Percentiles rank a stretch among this genome's conserved stretches.
Evolutionary conservation across 2,113 vertebrate genomes (phyloP).

Genomic region (Oreochromis spilurus): DNA sequence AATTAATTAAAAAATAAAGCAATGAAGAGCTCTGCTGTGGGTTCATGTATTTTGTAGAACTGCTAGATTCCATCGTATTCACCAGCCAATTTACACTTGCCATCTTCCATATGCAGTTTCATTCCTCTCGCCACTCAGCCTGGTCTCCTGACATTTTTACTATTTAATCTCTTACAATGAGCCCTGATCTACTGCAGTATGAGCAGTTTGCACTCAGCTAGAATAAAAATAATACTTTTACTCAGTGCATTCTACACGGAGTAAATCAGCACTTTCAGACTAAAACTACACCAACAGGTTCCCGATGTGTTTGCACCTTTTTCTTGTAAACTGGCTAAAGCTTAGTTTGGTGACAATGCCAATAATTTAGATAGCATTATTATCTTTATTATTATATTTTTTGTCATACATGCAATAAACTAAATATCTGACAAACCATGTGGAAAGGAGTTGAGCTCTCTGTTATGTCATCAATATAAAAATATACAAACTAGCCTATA

Average conservation of each 20-base stretch:
- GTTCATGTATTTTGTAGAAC: slow-evolving; percentile 67
- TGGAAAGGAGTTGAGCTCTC: not conserved
- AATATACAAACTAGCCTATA: fast-evolving
- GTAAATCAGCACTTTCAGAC: not conserved
- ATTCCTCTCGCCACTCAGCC: slow-evolving; percentile 30
- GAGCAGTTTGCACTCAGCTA: not conserved
- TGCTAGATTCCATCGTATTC: slow-evolving; percentile 1
- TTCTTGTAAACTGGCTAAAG: not conserved
- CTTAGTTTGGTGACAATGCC: not conserved
- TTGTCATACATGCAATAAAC: not conserved
- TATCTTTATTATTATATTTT: not conserved
- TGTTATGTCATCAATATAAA: not conserved
- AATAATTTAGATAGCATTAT: not conserved
- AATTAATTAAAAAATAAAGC: not conserved
- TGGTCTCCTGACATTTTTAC: slow-evolving; percentile 42
- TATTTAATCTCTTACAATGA: slow-evolving; percentile 59
- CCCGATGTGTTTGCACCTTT: not conserved
- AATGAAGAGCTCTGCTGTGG: slow-evolving; percentile 29
- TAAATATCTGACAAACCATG: not conserved
- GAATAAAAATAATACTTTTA: not conserved
- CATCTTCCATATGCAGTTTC: slow-evolving; percentile 59
- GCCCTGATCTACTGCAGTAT: slow-evolving; percentile 16
- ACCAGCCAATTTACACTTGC: slow-evolving; percentile 60
- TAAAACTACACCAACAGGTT: not conserved
- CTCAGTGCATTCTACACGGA: not conserved